Evolutionary conservation across 2,113 vertebrate species (phyloP), one percentile per base, ranked within the genome.

Genomic region (Columba janthina): DNA sequence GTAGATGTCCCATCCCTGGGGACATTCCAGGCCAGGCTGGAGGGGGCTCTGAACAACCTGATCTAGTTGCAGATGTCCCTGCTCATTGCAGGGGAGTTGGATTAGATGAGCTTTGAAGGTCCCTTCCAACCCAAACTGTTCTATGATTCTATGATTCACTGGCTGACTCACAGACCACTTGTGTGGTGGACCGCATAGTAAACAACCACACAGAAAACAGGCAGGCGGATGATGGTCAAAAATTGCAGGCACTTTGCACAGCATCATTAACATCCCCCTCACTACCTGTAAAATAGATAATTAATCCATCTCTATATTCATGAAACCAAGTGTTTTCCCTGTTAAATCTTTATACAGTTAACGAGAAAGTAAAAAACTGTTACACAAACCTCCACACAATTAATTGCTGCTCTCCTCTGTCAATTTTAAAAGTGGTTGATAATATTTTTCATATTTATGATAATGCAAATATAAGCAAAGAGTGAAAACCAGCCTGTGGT

Each of bases 181-280:
- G 19, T 38, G 66, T 4, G 31, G 31, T 10, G 72, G 31, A 8
- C 67, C n/a, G 69, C 62, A 48, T 1, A 1, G 40, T 38, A 57
- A 81, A 46, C 10, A 77, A 34, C 19, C 3, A 0, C 67, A 11
- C 6, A 16, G 46, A 50, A 40, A 73, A 58, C 51, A 70, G 28
- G 40, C 11, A 5, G 32, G 32, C 0, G 1, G n/a, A 34, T 24
- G n/a, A 15, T 2, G 16, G 42, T 54, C 36, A 66, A 61, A 69
- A 48, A 44, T 9, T 26, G 28, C 28, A 31, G 62, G 42, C 34
- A 6, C n/a, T 34, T 73, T 32, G 32, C 15, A 16, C 44, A 24
- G 14, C 2, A 0, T 8, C 16, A 9, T n/a, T 62, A 56, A 20
- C 50, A 34, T 25, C 28, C 16, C 18, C 4, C 3, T 6, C 40